These are phyloP conservation scores for Conus canariensis DNA, from an alignment of 2,888 invertebrate species.

Conservation along the genomic window DNA sequence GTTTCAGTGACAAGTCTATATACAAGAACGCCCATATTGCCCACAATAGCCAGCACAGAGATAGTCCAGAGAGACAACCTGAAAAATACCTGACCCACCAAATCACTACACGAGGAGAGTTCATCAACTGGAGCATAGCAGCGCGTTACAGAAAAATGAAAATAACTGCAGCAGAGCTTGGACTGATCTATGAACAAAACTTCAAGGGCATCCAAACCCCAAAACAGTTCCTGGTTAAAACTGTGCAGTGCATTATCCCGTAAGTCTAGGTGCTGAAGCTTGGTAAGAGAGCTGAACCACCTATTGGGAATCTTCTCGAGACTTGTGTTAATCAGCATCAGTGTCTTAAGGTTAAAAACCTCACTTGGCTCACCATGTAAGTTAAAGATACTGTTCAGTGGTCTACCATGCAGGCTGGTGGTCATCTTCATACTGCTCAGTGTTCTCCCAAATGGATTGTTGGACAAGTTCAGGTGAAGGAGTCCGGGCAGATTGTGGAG, in stretches of 20 bases:
- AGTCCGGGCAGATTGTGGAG: constrained; percentile 38
- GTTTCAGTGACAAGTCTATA: constrained; percentile 34
- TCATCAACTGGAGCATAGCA: constrained; percentile 42
- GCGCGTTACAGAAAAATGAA: not conserved
- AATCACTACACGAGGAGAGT: constrained; percentile 42
- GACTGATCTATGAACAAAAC: constrained; percentile 25
- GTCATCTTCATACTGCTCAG: constrained; percentile 27
- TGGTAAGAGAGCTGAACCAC: not conserved
- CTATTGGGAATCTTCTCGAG: constrained; percentile 1
- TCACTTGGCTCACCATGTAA: not conserved
- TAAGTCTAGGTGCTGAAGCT: constrained; percentile 25
- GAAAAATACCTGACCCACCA: constrained; percentile 37
- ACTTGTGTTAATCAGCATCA: not conserved
- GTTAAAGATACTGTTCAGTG: constrained; percentile 9
- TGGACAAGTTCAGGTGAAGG: constrained; percentile 21
- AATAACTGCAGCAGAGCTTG: constrained; percentile 38
- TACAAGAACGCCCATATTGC: constrained; percentile 35
- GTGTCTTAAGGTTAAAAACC: not conserved
- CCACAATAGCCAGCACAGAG: constrained; percentile 27
- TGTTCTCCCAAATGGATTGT: constrained; percentile 3
- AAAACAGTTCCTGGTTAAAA: not conserved
- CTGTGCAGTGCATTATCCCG: not conserved
- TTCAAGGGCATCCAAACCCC: not conserved
- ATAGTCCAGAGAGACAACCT: constrained; percentile 39
- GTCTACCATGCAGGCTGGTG: not conserved